Conservation (phyloP, 1,140 invertebrate species). For the Dendrolimus kikuchii region DNA sequence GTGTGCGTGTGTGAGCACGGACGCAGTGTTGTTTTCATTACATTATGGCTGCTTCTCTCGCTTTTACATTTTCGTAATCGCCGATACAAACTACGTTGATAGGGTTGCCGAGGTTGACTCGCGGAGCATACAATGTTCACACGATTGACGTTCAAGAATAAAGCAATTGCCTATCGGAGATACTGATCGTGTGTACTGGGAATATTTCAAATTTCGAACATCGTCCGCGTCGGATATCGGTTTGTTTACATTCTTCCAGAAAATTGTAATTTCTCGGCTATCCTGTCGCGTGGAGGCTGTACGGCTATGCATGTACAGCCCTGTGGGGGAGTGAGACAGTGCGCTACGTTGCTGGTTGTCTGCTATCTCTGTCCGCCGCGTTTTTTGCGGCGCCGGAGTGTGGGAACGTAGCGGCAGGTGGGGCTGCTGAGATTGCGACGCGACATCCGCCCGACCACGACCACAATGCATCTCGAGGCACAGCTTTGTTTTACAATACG, state of each 20-base stretch:
- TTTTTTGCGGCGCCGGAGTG: conserved; percentile 71
- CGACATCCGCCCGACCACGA: conserved; percentile 65
- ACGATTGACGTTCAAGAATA: too few relatives aligned
- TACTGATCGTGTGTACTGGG: conserved; percentile 18
- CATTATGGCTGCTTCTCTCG: conserved; percentile 63
- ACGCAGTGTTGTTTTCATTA: conserved; percentile 59
- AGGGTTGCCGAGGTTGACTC: conserved; percentile 33
- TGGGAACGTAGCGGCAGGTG: conserved; percentile 70
- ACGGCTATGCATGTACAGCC: conserved; percentile 22
- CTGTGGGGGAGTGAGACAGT: conserved; percentile 44
- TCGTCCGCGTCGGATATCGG: conserved; percentile 10
- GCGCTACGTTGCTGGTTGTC: conserved; percentile 27
- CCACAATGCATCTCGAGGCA: conserved; percentile 64
- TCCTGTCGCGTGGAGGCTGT: conserved; percentile 34
- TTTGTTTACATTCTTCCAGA: conserved; percentile 47
- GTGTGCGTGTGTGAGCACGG: conserved; percentile 36
- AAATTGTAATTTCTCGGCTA: conserved; percentile 56
- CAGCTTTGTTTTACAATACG: conserved; percentile 65
- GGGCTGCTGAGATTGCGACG: conserved; percentile 67
- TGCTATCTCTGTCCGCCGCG: conserved; percentile 43
- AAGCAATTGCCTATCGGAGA: neutral
- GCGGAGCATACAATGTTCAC: too few relatives aligned
- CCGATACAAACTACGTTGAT: conserved; percentile 44
- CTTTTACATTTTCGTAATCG: conserved; percentile 68
- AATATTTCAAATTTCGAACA: conserved; percentile 26